Evolutionary conservation across 2,888 invertebrate species (phyloP).

Genomic region (Meteorus colon): DNA sequence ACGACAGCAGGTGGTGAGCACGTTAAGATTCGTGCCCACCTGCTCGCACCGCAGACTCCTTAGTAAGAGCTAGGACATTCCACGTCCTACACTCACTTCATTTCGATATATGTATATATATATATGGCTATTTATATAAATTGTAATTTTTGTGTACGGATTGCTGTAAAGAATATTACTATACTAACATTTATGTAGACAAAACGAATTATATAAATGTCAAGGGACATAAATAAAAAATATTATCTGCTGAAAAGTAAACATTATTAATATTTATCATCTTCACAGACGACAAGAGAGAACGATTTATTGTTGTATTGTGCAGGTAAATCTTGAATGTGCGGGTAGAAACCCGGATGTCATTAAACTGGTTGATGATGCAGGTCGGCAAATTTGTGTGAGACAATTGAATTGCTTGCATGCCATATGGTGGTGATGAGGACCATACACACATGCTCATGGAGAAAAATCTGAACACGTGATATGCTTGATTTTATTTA

Average conservation of each 20-base stretch:
- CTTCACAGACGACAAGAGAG: not conserved
- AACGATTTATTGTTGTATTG: not conserved
- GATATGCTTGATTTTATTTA: constrained; percentile 1
- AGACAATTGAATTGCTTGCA: not conserved
- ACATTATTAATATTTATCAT: not conserved
- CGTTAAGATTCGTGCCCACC: constrained; percentile 10
- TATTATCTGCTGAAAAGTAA: not conserved
- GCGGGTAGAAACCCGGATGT: constrained; percentile 31
- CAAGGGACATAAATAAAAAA: not conserved
- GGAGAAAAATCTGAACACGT: not conserved
- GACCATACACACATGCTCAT: constrained; percentile 15
- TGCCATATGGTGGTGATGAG: constrained; percentile 32
- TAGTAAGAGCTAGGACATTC: constrained; percentile 5
- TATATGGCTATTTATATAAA: not conserved
- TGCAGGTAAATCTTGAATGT: constrained; percentile 11
- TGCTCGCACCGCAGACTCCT: constrained; percentile 1
- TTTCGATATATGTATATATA: not conserved
- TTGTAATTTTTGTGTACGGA: not conserved
- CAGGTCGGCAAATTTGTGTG: constrained; percentile 11
- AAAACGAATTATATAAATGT: not conserved
- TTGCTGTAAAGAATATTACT: constrained; percentile 4
- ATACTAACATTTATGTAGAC: not conserved
- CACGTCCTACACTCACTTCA: not conserved
- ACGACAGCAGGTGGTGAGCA: constrained; percentile 5
- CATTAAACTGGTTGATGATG: constrained; percentile 19